Base-by-base conservation (phyloP, 2,113 vertebrate species). In the Sphyrna mokarran region DNA sequence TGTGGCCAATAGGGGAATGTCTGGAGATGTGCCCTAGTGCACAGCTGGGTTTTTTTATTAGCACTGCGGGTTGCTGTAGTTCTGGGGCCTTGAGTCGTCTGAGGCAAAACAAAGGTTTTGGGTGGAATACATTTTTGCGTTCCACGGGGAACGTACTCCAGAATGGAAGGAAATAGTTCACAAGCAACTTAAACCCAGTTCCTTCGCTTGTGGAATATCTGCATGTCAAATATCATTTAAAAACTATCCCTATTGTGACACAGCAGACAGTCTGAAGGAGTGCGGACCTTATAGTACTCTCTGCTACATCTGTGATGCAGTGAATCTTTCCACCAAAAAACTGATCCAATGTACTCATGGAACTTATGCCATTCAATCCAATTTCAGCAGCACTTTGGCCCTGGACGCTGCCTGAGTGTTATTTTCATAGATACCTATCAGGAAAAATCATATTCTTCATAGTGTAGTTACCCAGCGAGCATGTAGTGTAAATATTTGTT, bases 401-500 rank as follows among this genome's bases (percentile, higher is more conserved):
- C 85, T 87, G 85, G 43, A 23, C 80, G 40, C 9, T 7, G 7
- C 85, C 54, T 54, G 85, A 87, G 54, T 87, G 43, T 87, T 87
- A 54, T 83, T 83, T 40, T 83, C 37, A n/a, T 43, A 83, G 80
- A 83, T 83, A n/a, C 80, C 6, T 54, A 87, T 54, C 85, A 54
- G 85, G 43, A 54, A 43, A 23, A 87, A 87, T 87, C 10, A 23
- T 83, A 83, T 83, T 83, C 13, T 40, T 83, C 16, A 83, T 18
- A 83, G 48, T 87, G 85, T 37, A 43, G 80, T 83, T 83, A 43
- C 16, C 80, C 80, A 83, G 80, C 20, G 80, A 83, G 80, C 16
- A 18, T 83, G 80, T 83, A 83, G 37, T 83, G 80, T 83, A 83
- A 83, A 83, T 83, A 83, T 83, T 83, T 83, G 16, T 83, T 83